Evolutionary conservation across 1,140 invertebrate species (phyloP).

Genomic region (Calliphora vicina): DNA sequence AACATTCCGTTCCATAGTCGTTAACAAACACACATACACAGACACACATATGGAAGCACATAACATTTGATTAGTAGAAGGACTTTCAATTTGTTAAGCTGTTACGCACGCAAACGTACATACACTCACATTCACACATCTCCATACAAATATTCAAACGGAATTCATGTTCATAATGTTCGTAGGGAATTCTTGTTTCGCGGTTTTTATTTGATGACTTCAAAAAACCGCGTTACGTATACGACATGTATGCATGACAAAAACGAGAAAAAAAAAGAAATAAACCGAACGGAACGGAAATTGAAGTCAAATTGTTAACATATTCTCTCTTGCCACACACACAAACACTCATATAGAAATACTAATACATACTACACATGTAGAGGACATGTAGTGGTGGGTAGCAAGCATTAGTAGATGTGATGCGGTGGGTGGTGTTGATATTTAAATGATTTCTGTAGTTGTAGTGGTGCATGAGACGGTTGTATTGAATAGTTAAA

Average conservation of each 20-base stretch:
- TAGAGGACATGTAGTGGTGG: neutral
- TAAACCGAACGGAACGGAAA: no score
- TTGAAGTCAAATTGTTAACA: neutral
- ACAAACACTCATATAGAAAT: neutral
- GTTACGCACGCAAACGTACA: neutral
- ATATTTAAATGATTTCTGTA: no score
- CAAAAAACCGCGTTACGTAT: slow-evolving; percentile 26
- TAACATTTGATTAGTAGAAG: slow-evolving; percentile 30
- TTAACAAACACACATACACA: slow-evolving; percentile 41
- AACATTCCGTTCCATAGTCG: neutral
- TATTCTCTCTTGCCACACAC: neutral
- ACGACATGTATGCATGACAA: slow-evolving; percentile 11
- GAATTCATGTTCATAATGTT: neutral
- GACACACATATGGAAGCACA: slow-evolving; percentile 32
- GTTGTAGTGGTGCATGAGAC: neutral
- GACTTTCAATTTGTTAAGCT: slow-evolving; percentile 32
- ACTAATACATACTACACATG: neutral
- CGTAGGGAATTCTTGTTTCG: slow-evolving; percentile 35
- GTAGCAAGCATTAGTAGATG: no score
- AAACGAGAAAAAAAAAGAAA: neutral
- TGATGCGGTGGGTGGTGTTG: neutral
- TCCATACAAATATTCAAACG: neutral
- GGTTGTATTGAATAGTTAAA: neutral
- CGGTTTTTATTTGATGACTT: slow-evolving; percentile 33
- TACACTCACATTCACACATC: neutral